Conservation (phyloP, 2,888 invertebrate species). For the Mermis nigrescens region DNA sequence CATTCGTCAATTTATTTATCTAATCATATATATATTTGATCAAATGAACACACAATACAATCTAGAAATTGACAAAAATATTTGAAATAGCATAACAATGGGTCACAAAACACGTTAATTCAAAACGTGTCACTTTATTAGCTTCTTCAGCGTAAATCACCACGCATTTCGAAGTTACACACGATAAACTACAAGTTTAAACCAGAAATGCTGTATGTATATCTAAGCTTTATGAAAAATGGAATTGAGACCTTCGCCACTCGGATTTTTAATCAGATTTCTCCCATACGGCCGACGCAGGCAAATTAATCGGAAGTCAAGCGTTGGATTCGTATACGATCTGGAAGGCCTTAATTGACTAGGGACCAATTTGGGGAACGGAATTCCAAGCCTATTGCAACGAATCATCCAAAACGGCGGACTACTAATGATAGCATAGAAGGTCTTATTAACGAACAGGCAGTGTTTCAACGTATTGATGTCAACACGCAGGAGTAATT, state of each 20-base stretch:
- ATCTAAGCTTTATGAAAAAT: neutral
- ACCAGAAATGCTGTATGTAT: too few species aligned
- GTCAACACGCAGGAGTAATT: neutral
- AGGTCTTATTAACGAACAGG: neutral
- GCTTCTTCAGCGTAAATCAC: too few species aligned
- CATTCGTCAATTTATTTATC: too few species aligned
- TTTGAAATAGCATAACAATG: too few species aligned
- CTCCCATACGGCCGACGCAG: neutral
- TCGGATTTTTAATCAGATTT: conserved; percentile 1
- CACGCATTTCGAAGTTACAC: too few species aligned
- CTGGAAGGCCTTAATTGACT: neutral
- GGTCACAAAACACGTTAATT: too few species aligned
- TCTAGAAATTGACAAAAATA: too few species aligned
- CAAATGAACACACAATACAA: too few species aligned
- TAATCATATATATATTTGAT: too few species aligned
- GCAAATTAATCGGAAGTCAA: neutral
- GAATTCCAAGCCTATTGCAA: neutral
- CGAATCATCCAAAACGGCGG: neutral
- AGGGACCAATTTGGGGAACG: neutral
- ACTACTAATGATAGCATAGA: neutral
- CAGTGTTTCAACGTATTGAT: neutral
- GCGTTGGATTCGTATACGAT: neutral
- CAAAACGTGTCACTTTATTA: too few species aligned
- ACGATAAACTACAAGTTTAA: too few species aligned
- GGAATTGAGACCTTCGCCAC: neutral